These are phyloP conservation scores for Takifugu rubripes DNA, from an alignment of 2,797 vertebrate genomes.

Conservation along the genomic window DNA sequence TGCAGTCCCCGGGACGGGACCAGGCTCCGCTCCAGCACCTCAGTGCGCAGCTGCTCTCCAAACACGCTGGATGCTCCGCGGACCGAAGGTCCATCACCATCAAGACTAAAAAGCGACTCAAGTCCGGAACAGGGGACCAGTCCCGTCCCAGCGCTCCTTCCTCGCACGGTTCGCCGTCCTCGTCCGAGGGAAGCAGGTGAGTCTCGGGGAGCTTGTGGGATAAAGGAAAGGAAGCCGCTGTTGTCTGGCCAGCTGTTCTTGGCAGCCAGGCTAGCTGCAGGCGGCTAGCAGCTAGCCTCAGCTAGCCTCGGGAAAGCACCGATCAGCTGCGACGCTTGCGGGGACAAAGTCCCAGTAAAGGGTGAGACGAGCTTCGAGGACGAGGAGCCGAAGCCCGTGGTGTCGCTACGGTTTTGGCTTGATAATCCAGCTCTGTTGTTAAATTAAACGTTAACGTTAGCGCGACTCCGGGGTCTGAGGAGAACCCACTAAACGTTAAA, in stretches of 20 bases:
- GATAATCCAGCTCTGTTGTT: background rate
- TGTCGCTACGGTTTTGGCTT: background rate
- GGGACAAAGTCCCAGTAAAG: background rate
- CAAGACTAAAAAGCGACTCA: conserved; percentile 17
- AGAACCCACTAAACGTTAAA: conserved; percentile 36
- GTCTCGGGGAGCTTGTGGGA: conserved; percentile 4
- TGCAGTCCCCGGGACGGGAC: background rate
- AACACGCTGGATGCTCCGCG: conserved; percentile 35
- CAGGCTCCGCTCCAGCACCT: background rate
- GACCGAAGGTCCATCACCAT: conserved; percentile 34
- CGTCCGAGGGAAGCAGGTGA: conserved; percentile 16
- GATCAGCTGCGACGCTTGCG: background rate
- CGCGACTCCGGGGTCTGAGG: conserved; percentile 30
- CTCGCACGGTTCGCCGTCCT: background rate
- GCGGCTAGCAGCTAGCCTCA: conserved; percentile 48
- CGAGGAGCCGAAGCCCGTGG: background rate
- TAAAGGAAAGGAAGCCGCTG: background rate
- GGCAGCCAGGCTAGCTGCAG: conserved; percentile 49
- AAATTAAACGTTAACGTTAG: conserved; percentile 5
- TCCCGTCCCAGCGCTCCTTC: background rate
- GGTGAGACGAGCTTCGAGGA: rapidly evolving
- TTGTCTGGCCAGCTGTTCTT: conserved; percentile 60
- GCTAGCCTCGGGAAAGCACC: conserved; percentile 26
- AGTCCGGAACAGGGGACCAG: conserved; percentile 9
- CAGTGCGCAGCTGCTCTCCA: conserved; percentile 63